Base-by-base conservation (phyloP, 2,797 vertebrate genomes). In the Muscicapa comitata region DNA sequence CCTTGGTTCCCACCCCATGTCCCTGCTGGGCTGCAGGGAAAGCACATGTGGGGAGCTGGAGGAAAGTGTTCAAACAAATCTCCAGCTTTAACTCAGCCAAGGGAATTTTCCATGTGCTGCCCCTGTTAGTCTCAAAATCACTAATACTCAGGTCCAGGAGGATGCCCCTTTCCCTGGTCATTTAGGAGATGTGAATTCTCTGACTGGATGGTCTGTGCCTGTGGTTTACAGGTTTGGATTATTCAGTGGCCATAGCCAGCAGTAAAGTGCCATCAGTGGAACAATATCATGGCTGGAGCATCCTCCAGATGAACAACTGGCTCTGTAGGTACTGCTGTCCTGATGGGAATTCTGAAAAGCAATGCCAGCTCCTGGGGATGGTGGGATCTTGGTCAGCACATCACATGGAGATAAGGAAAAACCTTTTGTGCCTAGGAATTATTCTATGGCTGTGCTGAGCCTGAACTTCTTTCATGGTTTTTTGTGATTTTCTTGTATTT, bases 101-200 rank as follows among this genome's bases (percentile, higher is more conserved):
- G 15, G 73, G 18, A 53, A 15, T 15, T 28, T 25, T 48, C 10
- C 15, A 11, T 0, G 0, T 40, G 31, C 13, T 37, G 18, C 31
- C 21, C 3, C 13, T 31, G 4, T 43, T 28, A 3, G 4, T 10
- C 7, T 9, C 1, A 1, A 40, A 77, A 18, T 15, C 19, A 21
- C 3, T 7, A 20, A 20, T 7, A 1, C 7, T 3, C 5, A 20
- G 24, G 21, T 20, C 24, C 40, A n/a, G 45, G 11, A 51, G 19
- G 12, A 5, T 8, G 13, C 11, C 15, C 7, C 31, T 26, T 6
- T 10, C 37, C 29, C n/a, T 12, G 29, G 13, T 7, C 47, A 7
- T 6, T 40, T 9, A 20, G 37, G 29, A 55, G 42, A 33, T 20
- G 17, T 0, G 3, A 58, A 26, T 37, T 84, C n/a, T 65, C 21